Percentiles rank a stretch among this genome's conserved stretches.
These are phyloP conservation scores for Entomobrya multifasciata DNA, from an alignment of 2,888 invertebrate species.

Conservation along the genomic window DNA sequence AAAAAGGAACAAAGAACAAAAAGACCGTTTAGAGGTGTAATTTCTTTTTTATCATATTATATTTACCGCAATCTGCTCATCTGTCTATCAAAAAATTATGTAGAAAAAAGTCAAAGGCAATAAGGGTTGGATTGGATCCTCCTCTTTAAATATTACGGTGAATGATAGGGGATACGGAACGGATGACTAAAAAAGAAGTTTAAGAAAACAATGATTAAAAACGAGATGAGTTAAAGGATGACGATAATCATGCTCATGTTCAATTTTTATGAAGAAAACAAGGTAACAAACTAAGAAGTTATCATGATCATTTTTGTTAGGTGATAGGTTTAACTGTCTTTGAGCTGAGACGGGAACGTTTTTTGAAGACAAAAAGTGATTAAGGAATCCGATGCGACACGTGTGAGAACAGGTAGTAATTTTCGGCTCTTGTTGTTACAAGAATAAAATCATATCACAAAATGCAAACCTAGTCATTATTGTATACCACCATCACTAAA, in stretches of 20 bases:
- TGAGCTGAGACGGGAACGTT: background rate
- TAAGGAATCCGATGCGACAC: slow-evolving; percentile 63
- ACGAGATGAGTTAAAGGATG: background rate
- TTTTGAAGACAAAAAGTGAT: slow-evolving; percentile 56
- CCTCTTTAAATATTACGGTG: slow-evolving; percentile 3
- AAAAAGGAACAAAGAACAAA: background rate
- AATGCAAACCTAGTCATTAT: slow-evolving; percentile 51
- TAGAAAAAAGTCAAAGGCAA: slow-evolving; percentile 14
- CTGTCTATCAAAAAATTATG: slow-evolving; percentile 61
- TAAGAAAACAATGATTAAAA: slow-evolving; percentile 13
- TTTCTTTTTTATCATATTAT: background rate
- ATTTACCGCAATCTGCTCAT: slow-evolving; percentile 49
- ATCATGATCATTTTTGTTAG: slow-evolving; percentile 45
- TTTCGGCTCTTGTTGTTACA: slow-evolving; percentile 42
- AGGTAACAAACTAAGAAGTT: slow-evolving; percentile 32
- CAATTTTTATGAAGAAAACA: slow-evolving; percentile 16
- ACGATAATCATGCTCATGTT: background rate
- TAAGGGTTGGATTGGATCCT: slow-evolving; percentile 4
- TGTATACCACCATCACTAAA: background rate
- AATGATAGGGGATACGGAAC: slow-evolving; percentile 1
- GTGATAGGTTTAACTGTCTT: too few relatives aligned
- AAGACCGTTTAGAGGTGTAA: too few relatives aligned
- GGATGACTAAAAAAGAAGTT: slow-evolving; percentile 10
- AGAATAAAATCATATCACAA: slow-evolving; percentile 52
- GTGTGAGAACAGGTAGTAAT: slow-evolving; percentile 66